Base-by-base conservation (phyloP, 2,113 vertebrate species). In the Saccopteryx bilineata region DNA sequence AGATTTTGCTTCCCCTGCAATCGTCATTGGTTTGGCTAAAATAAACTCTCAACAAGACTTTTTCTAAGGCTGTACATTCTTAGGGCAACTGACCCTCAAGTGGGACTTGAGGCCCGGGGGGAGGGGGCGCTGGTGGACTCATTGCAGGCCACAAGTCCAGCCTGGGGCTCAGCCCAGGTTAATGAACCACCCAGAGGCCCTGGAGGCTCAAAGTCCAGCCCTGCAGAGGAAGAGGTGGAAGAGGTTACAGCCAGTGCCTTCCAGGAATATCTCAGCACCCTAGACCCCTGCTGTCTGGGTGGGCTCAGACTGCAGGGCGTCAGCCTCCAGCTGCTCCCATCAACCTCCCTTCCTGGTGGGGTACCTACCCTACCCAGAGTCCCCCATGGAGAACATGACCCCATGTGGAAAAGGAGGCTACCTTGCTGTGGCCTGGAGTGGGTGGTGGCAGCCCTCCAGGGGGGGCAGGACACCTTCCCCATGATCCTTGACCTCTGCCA, bases 121-220 rank as follows among this genome's bases (percentile, higher is more conserved):
- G 19, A 2, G 15, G 54, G 46, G 66, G 52, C 11, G 14, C n/a
- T 46, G 33, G 7, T 31, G 46, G 13, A 19, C 52, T 46, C 79
- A 0, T 12, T 1, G 28, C 66, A 28, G 75, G 69, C 52, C 79
- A 90, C 68, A 69, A 48, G 19, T 50, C 78, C 65, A 56, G 48
- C 63, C 78, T 46, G 1, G 1, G 39, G 54, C 82, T 69, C 19
- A 17, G 9, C 78, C 58, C 66, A 52, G 74, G 97, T 96, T 98
- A 98, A 97, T 96, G 72, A 97, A 96, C 95, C 96, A 97, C 96
- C 80, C 21, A 12, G 93, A 61, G 78, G 74, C 81, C 79, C 28
- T 2, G 23, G 26, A 19, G 56, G 95, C 95, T 97, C 97, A 97
- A 97, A 97, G 97, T 97, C 93, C 97, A 96, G 61, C 33, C 48